A percentile compares a stretch with the other conserved stretches of the same genome.
phyloP scores from a whole-genome alignment of 92 coral and sea anemone species.

The Porites rus region DNA sequence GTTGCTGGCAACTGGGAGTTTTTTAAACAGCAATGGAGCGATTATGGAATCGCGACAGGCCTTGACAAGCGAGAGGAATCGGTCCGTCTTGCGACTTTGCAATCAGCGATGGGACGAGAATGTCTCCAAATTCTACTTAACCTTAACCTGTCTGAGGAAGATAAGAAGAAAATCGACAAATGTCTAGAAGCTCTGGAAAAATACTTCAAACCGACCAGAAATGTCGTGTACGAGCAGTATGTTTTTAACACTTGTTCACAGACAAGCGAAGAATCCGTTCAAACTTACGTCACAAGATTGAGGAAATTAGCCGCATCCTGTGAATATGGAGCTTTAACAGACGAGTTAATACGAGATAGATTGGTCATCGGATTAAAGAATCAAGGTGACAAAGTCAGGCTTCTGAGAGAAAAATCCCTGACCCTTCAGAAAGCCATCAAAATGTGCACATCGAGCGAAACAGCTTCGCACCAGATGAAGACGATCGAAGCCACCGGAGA shows the following conservation, averaged over 20 bases:
- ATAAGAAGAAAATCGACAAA: not conserved
- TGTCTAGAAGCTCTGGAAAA: constrained; percentile 11
- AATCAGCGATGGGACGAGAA: no score
- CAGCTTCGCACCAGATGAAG: constrained; percentile 6
- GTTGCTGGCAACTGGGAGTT: no score
- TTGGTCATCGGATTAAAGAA: not conserved
- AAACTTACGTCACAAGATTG: constrained; percentile 46
- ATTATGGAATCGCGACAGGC: no score
- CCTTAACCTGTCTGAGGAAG: no score
- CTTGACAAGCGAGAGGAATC: no score
- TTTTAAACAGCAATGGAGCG: no score
- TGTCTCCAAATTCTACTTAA: no score
- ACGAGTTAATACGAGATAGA: constrained; percentile 60
- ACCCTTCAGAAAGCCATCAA: constrained; percentile 27
- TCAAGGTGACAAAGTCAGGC: not conserved
- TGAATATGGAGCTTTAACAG: constrained; percentile 58
- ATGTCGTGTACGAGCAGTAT: constrained; percentile 42
- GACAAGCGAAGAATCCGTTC: constrained; percentile 49
- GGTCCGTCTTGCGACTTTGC: no score
- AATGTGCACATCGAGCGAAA: constrained; percentile 38
- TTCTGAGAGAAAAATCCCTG: constrained; percentile 49
- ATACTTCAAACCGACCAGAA: constrained; percentile 46
- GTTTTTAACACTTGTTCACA: constrained; percentile 61
- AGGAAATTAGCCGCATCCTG: constrained; percentile 42
- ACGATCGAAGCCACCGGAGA: no score